Evolutionary conservation across 2,888 invertebrate genomes (phyloP).

Genomic region (Chelonus formosanus): DNA sequence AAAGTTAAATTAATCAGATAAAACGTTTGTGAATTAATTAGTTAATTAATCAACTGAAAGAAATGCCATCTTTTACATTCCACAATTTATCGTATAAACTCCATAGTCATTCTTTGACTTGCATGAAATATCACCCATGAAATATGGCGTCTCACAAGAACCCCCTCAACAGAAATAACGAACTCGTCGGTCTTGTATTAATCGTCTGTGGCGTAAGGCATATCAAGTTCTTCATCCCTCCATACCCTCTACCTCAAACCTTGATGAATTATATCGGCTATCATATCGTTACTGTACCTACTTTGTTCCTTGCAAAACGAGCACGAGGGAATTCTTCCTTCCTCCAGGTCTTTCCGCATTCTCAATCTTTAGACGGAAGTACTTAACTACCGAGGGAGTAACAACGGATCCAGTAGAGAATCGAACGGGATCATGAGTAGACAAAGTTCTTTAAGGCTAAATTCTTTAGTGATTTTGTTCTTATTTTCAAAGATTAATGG

Average conservation of each 20-base stretch:
- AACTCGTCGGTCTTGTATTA: conserved; percentile 23
- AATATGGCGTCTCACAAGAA: conserved; percentile 7
- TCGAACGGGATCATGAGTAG: conserved; percentile 30
- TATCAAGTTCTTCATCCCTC: conserved; percentile 10
- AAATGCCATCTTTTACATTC: conserved; percentile 3
- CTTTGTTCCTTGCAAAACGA: conserved; percentile 28
- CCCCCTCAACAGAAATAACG: conserved; percentile 11
- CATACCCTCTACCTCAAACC: conserved; percentile 4
- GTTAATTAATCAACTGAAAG: background rate
- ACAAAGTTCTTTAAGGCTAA: conserved; percentile 33
- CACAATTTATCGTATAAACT: conserved; percentile 23
- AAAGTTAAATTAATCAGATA: no score
- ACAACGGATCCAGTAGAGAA: background rate
- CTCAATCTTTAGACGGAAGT: conserved; percentile 27
- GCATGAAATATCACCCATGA: conserved; percentile 27
- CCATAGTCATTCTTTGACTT: conserved; percentile 17
- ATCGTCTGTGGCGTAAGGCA: conserved; percentile 19
- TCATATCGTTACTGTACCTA: conserved; percentile 30
- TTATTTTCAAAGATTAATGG: conserved; percentile 14
- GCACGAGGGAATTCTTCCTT: conserved; percentile 25
- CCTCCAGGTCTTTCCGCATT: conserved; percentile 10
- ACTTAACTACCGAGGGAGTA: conserved; percentile 20
- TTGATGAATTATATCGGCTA: conserved; percentile 31
- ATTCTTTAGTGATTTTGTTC: conserved; percentile 9
- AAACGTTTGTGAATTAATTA: no score